Evolutionary conservation across 2,888 invertebrate genomes (phyloP).

Genomic region (Bellardia bayeri): DNA sequence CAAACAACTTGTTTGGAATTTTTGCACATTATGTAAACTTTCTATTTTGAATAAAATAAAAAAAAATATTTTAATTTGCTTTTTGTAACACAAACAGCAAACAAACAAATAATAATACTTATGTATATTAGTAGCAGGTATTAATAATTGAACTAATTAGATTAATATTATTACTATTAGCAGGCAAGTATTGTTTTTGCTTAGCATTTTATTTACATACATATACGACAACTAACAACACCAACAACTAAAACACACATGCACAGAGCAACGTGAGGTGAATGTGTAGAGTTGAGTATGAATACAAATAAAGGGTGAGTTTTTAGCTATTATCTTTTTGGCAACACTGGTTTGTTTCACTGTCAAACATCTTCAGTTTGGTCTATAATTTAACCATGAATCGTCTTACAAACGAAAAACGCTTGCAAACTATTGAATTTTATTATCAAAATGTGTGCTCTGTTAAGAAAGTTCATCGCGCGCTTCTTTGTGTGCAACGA

Average conservation of each 20-base stretch:
- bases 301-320: no score
- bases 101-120: constrained; percentile 7
- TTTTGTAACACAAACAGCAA: background rate
- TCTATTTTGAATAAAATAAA: constrained; percentile 42
- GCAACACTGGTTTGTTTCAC: no score
- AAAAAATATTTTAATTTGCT: background rate
- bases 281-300: background rate
- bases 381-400: no score
- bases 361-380: no score
- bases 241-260: background rate
- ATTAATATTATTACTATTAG: constrained; percentile 46
- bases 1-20: constrained; percentile 21
- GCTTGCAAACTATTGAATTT: no score
- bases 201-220: constrained; percentile 41
- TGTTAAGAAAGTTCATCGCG: no score
- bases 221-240: background rate
- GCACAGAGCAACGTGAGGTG: background rate
- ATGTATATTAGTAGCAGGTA: background rate
- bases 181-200: constrained; percentile 31
- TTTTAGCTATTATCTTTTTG: no score
- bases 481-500: no score
- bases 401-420: no score
- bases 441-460: no score
- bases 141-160: constrained; percentile 57
- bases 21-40: constrained; percentile 47